Evolutionary conservation across 2,797 vertebrate genomes (phyloP), one percentile per base, ranked within the genome.

Genomic region (Rhinichthys osculus): DNA sequence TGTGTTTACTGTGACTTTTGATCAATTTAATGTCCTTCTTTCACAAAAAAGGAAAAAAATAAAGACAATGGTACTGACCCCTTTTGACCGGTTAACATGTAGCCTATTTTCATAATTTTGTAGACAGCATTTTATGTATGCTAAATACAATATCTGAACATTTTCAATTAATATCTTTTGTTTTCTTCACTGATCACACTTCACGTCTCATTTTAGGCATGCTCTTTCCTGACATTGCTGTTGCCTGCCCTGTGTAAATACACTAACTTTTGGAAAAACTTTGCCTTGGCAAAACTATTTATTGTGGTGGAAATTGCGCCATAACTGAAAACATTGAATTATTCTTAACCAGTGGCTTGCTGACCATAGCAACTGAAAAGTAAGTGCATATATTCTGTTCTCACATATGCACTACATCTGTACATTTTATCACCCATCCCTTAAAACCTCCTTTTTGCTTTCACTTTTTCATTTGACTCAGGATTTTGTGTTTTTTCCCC

Each of bases 391-490:
- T 44, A 30, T 23, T 78, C 0, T 67, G 35, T 47, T 80, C 2
- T 66, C 33, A 13, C 30, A 50, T 66, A 59, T 23, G 35, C 1
- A 77, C 33, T 57, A 10, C 19, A 83, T 50, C 40, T 83, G 8
- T 57, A 83, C 8, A 64, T 64, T 47, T 23, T 10, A n/a, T 64
- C 7, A 9, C 7, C 40, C 54, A 73, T 4, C 40, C n/a, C 27
- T 82, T 17, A 67, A 71, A 73, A 84, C 54, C 59, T 21, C 1
- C 11, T 70, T 72, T 82, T 27, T 72, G 30, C 17, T 50, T 7
- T 40, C 30, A 9, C 3, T 74, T 57, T 76, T 38, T 67, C 10
- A 14, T 70, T 77, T 47, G 33, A 52, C 69, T 79, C 30, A 84
- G 59, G 69, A 47, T 70, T 80, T 67, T 52, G 30, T 9, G 2